Conservation (phyloP, 2,888 invertebrate genomes). For the Cataglyphis rosenhaueri region DNA sequence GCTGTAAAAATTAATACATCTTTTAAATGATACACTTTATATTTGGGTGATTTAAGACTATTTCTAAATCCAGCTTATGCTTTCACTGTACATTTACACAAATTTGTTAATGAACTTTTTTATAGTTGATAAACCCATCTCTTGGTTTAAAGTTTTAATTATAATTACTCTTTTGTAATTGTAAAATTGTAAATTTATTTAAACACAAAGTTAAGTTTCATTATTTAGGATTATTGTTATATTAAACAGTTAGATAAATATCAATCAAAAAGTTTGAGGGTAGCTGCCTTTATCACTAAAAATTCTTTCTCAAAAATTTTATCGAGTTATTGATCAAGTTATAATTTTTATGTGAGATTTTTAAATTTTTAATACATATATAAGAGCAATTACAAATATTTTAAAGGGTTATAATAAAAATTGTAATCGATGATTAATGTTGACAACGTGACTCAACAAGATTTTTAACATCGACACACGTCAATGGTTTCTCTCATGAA, state of each 20-base stretch:
- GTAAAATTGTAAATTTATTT: background rate
- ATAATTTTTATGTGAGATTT: background rate
- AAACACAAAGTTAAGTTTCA: background rate
- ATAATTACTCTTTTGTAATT: background rate
- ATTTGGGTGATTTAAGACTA: background rate
- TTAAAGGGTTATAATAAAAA: background rate
- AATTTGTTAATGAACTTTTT: background rate
- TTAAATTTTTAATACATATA: background rate
- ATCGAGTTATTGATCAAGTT: background rate
- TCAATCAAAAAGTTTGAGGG: background rate
- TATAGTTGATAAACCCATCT: background rate
- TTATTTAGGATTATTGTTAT: background rate
- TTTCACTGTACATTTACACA: background rate
- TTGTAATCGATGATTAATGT: constrained; percentile 6
- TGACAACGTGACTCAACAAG: background rate
- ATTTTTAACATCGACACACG: background rate
- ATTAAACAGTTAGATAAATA: background rate
- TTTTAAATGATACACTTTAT: background rate
- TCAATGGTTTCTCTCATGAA: constrained; percentile 9
- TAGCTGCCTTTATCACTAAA: background rate
- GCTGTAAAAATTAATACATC: constrained; percentile 8
- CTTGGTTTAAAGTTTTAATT: background rate
- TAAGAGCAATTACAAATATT: background rate
- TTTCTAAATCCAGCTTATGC: background rate
- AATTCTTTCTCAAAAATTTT: background rate